Evolutionary conservation across 2,113 vertebrate species (phyloP).

Genomic region (Prionailurus bengalensis): DNA sequence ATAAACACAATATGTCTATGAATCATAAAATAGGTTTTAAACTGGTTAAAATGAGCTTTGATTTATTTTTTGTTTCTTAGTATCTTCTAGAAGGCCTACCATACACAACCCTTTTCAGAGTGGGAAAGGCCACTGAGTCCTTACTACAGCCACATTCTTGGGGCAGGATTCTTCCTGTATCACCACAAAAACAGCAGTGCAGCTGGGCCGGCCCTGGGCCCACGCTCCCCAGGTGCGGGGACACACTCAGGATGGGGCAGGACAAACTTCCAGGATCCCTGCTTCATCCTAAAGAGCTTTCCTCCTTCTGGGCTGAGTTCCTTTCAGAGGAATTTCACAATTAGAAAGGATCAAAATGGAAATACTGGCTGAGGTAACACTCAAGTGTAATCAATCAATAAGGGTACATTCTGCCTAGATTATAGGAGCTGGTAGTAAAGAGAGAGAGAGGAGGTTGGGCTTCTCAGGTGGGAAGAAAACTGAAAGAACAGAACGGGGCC

Average conservation of each 20-base stretch:
- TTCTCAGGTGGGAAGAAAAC: neutral
- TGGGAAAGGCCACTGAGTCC: neutral
- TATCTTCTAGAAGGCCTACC: neutral
- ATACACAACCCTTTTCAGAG: no score
- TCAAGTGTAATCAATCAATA: neutral
- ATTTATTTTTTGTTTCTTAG: neutral
- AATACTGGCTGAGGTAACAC: neutral
- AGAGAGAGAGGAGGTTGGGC: neutral
- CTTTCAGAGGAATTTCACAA: neutral
- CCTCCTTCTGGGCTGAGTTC: neutral
- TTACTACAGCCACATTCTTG: neutral
- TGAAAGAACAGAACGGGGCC: neutral
- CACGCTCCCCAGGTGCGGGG: neutral
- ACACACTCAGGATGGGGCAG: neutral
- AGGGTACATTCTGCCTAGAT: neutral
- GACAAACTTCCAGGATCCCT: neutral
- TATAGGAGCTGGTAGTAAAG: neutral
- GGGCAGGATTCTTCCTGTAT: neutral
- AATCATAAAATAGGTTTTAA: constrained; percentile 2
- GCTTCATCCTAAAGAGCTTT: neutral
- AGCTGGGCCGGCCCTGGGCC: neutral
- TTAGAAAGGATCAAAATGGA: neutral
- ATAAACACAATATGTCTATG: neutral
- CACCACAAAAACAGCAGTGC: no score
- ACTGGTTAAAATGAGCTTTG: neutral